Base-by-base conservation (phyloP, 53 echinoderm and acorn worm species). In the Echinarachnius parma region DNA sequence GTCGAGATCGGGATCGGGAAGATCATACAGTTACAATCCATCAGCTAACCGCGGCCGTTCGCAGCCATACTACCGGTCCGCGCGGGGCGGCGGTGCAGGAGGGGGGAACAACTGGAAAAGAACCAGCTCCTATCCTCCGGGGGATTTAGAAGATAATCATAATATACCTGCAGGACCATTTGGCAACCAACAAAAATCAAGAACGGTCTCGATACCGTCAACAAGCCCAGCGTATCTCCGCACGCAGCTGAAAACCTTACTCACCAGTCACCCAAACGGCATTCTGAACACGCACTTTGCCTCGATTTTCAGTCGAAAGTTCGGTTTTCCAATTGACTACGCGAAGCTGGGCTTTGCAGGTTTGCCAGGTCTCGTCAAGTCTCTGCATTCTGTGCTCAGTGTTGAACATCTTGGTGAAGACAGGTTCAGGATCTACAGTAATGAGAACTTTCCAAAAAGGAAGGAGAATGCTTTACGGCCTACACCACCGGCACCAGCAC, bases 211-310 rank as follows among this genome's bases (percentile, higher is more conserved):
- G 11, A 54, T 78, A 9, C 61, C 45, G 20, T 78, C 85, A 47
- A 57, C 74, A 4, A 86, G 86, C 29, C 91, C 96, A 11, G 96
- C 96, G 10, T 82, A 81, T 21, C 64, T 96, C 9, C 90, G 77
- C 23, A 59, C 36, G 27, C 82, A 87, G 55, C 75, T 96, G 60
- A 87, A 87, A 77, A 30, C 70, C 14, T 78, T 96, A 32, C 72
- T 96, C 33, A 80, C 52, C 27, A 25, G 22, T 9, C 82, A 87
- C 14, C 84, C 87, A 9, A 84, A 85, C 26, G 96, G 91, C 18
- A 77, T 91, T 21, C 70, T 76, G 8, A 87, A 75, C 53, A 36
- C 78, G 18, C 75, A 90, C 39, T 96, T 96, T 72, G 60, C 84
- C 32, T 14, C 28, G 10, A 42, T 81, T 16, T 96, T 87, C 53